Base-by-base conservation (phyloP, 2,888 invertebrate species). In the Adelphocoris suturalis region DNA sequence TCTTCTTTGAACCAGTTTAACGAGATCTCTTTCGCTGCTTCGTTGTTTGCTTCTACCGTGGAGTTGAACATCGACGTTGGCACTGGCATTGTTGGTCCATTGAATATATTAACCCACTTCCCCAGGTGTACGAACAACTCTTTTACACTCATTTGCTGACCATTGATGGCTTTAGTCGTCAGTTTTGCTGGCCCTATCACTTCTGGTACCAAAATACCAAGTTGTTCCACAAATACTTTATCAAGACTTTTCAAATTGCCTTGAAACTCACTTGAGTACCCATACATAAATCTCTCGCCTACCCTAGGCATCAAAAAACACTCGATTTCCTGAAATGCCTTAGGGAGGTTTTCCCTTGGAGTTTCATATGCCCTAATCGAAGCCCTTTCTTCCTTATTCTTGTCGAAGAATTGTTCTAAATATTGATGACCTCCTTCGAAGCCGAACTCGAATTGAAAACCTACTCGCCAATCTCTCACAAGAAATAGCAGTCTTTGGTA, bases 381-480 rank as follows among this genome's bases (percentile, higher is more conserved):
- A 23, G n/a, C 19, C 19, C 61, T n/a, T 4, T 23, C 23, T 23
- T 68, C 68, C 19, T 5, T 9, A 7, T 23, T 16, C n/a, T 46
- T 1, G 16, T 46, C 46, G 46, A 78, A 19, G 78, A 37, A 78
- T 19, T 78, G 78, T 92, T 97, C 96, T 48, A 99, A 94, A 87
- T 99, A 96, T 92, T 95, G 95, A 92, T 96, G 95, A 0, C 99
- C 99, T 14, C 99, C 99, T 0, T 95, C 94, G 0, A 96, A 95
- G 0, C 99, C 99, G 94, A 98, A 99, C 68, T 96, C 94, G 16
- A 96, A 96, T 94, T 99, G 98, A 94, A 99, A 99, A 0, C 99
- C 99, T 94, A 97, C 99, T 94, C 98, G 97, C 99, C 99, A 99
- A 94, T 99, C 99, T 76, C 98, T 94, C 37, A 98, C 97, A 19